Conservation (phyloP, 2,888 invertebrate genomes). For the Hirtodrosophila duncani region DNA sequence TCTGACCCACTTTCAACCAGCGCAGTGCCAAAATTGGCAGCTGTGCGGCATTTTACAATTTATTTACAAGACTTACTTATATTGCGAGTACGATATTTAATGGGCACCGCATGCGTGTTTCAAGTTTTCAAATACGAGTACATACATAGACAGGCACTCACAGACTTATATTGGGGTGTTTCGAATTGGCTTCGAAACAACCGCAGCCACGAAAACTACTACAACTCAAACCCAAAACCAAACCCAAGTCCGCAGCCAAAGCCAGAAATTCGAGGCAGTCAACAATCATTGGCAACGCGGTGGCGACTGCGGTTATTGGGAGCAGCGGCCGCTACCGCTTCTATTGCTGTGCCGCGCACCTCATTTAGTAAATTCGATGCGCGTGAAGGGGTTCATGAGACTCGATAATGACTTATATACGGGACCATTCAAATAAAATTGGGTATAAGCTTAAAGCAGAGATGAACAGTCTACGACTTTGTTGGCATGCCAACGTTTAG, state of each 20-base stretch:
- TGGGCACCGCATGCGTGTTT: constrained; percentile 52
- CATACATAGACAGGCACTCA: no score
- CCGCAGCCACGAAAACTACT: no score
- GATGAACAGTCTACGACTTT: no score
- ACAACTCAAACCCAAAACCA: constrained; percentile 37
- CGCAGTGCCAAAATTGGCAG: constrained; percentile 65
- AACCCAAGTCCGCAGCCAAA: constrained; percentile 11
- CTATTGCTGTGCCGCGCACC: constrained; percentile 26
- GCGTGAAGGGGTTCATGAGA: constrained; percentile 30
- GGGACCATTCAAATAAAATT: constrained; percentile 32
- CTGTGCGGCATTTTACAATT: constrained; percentile 63
- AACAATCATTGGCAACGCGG: constrained; percentile 31
- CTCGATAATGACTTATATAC: constrained; percentile 49
- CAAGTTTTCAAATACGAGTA: constrained; percentile 34
- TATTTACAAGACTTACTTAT: constrained; percentile 47
- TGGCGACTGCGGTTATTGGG: no score
- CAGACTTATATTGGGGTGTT: no score
- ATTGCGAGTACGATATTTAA: constrained; percentile 34
- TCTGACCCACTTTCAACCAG: constrained; percentile 73
- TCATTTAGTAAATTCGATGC: constrained; percentile 56
- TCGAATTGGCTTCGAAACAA: constrained; percentile 30
- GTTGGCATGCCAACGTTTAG: no score
- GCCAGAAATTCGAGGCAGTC: constrained; percentile 12
- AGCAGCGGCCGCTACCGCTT: no score
- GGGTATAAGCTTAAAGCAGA: no score